Base-by-base conservation (phyloP, 2,113 vertebrate species). In the Motacilla tschutschensis region DNA sequence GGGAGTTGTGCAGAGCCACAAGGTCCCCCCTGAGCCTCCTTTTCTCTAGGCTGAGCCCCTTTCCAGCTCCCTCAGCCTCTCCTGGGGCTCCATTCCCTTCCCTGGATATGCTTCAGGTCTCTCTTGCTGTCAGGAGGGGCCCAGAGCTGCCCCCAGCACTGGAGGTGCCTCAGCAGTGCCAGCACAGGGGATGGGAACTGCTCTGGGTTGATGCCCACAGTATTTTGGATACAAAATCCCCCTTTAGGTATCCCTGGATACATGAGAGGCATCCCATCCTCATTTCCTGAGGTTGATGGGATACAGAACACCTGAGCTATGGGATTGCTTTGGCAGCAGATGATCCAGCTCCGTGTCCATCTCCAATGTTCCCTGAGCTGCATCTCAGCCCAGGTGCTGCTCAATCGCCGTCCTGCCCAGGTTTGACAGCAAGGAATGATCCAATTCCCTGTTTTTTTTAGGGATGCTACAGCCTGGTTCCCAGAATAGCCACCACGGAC, bases 401-500 rank as follows among this genome's bases (percentile, higher is more conserved):
- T 62, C 22, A 3, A 40, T 28, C 7, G 0, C 40, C 4, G 7
- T 26, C 28, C 57, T 38, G 57, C 12, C 40, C 57, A 8, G 12
- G 2, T 53, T 6, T 62, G 28, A 22, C 47, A 46, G 33, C 18
- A 33, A 16, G 14, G 36, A 60, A 41, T 29, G 14, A 67, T 24
- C 17, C 35, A 3, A 1, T 41, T 62, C 16, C 58, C 19, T 35
- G 14, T 9, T 24, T 10, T 40, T 47, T 57, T 53, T 4, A 31
- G 58, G 43, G 43, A 28, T 48, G 21, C 16, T 28, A 25, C 55
- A 54, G 35, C 9, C 47, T 36, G 28, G 14, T 13, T 72, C 48
- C 48, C 40, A 29, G 8, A 6, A 26, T 0, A 0, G 28, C 26
- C 29, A 4, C 10, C 17, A 31, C 1, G 2, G 48, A 26, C 12